phyloP scores from a whole-genome alignment of 1,140 invertebrate genomes.

The Dendrolimus kikuchii region DNA sequence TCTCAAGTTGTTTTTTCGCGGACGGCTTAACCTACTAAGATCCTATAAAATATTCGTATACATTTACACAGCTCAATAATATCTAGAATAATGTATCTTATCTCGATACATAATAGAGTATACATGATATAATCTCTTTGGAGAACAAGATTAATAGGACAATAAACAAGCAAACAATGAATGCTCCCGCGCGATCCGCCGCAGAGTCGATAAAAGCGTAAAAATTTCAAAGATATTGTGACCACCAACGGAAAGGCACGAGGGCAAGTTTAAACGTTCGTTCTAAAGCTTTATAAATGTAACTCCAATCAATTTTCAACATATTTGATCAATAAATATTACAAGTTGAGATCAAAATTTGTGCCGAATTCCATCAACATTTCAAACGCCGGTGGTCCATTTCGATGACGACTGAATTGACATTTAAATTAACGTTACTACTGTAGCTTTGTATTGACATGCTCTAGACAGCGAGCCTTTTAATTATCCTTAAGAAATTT shows the following conservation, averaged over 20 bases:
- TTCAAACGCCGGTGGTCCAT: conserved; percentile 36
- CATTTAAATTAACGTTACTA: conserved; percentile 2
- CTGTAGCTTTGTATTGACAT: too few relatives aligned
- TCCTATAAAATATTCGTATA: conserved; percentile 42
- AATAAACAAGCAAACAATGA: conserved; percentile 34
- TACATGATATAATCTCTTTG: conserved; percentile 51
- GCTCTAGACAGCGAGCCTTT: too few relatives aligned
- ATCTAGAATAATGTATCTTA: conserved; percentile 28
- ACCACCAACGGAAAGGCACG: conserved; percentile 61
- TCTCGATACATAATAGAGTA: conserved; percentile 25
- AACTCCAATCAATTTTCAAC: conserved; percentile 18
- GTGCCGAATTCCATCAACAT: conserved; percentile 41
- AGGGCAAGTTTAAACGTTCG: conserved; percentile 50
- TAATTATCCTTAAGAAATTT: too few relatives aligned
- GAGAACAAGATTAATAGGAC: conserved; percentile 42
- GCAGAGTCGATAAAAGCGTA: conserved; percentile 37
- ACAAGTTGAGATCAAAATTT: conserved; percentile 35
- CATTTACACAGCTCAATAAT: conserved; percentile 51
- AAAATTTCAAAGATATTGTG: conserved; percentile 21
- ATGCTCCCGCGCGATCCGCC: conserved; percentile 27
- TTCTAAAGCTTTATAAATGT: conserved; percentile 26
- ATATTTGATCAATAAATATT: conserved; percentile 12
- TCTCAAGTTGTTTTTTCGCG: conserved; percentile 14
- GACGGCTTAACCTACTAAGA: conserved; percentile 10
- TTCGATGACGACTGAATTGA: conserved; percentile 22